Base-by-base conservation (phyloP, 2,888 invertebrate genomes). In the Lasioglossum vierecki region DNA sequence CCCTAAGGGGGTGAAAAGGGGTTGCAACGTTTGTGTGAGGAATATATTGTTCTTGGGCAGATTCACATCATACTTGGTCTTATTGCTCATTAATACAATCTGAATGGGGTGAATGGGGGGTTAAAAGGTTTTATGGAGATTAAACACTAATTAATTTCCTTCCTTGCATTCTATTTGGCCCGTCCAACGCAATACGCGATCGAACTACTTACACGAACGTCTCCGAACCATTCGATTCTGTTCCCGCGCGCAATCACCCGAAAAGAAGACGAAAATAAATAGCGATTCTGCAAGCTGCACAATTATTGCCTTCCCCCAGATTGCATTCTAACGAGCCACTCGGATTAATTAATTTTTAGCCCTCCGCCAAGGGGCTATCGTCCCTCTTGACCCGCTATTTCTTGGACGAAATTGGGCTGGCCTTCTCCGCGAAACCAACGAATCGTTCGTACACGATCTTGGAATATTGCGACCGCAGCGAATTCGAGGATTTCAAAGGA, bases 271-370 rank as follows among this genome's bases (percentile, higher is more conserved):
- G n/a, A 26, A 22, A 57, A 44, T 44, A 26, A 83, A 81, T 57
- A 39, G 66, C 46, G 30, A 76, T 46, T 66, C 72, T n/a, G 2
- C 63, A 5, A 39, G 39, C 70, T 18, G 46, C 18, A n/a, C 63
- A 60, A 82, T 84, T 81, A 83, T 83, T 77, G 41, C 74, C 49
- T 60, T 74, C 30, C n/a, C 53, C 11, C 39, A 73, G 49, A 76
- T 74, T n/a, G 68, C 74, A 22, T 77, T 85, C 79, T 82, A 84
- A 85, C 86, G 75, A 85, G 74, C 76, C 44, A 71, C 82, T 82
- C 35, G 76, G 63, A 79, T 85, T 85, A 86, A 85, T 86, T 82
- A 86, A 85, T 86, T 74, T 84, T 81, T 79, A 49, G 57, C 44
- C 26, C 9, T 35, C 70, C 66, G 30, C 76, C 73, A 66, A 68